phyloP scores from a whole-genome alignment of 2,797 vertebrate genomes.

The Lepidocolaptes lacrymiger region DNA sequence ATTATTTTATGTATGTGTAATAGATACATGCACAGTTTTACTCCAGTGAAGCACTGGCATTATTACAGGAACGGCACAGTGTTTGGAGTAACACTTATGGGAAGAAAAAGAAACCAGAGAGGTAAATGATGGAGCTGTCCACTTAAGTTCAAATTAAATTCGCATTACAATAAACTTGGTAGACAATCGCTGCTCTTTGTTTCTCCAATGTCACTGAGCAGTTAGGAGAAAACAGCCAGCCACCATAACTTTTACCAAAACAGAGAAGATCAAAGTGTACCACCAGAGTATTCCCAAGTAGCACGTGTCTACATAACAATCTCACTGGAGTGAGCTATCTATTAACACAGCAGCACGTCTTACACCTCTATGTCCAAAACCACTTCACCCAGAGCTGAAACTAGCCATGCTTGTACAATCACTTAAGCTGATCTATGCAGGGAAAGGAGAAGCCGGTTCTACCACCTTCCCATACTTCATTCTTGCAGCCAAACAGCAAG shows the following conservation, averaged over 20 bases:
- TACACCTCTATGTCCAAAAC: background rate
- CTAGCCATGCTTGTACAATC: background rate
- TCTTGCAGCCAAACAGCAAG: background rate
- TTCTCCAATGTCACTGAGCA: background rate
- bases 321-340: background rate
- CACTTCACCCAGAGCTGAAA: background rate
- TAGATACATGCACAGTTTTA: too few relatives aligned
- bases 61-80: background rate
- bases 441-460: background rate
- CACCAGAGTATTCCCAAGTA: background rate
- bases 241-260: background rate
- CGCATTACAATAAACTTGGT: background rate
- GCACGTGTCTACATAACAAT: background rate
- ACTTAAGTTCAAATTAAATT: background rate
- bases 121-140: background rate
- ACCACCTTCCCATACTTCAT: background rate
- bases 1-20: background rate
- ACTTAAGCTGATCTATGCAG: background rate
- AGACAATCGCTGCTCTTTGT: background rate
- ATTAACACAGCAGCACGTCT: background rate
- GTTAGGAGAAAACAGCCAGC: background rate
- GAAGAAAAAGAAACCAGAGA: background rate
- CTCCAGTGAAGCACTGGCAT: background rate
- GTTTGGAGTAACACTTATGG: background rate
- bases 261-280: background rate